Evolutionary conservation across 2,888 invertebrate genomes (phyloP).

Genomic region (Drosophila nigricruria): DNA sequence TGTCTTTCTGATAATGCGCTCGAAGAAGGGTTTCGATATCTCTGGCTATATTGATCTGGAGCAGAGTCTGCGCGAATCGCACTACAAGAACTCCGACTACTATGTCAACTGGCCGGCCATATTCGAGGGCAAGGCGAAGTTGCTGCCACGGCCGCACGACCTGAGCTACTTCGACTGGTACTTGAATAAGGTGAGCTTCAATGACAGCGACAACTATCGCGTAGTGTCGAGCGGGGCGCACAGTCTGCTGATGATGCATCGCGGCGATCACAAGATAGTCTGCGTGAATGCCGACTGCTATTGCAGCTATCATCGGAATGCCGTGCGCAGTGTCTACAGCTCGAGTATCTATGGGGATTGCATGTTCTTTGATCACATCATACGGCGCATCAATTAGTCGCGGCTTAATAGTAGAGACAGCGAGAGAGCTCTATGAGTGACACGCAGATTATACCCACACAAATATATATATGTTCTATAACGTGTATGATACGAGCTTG

Average conservation of each 20-base stretch:
- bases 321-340: slow-evolving; percentile 15
- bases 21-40: slow-evolving; percentile 43
- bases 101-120: slow-evolving; percentile 52
- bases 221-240: slow-evolving; percentile 36
- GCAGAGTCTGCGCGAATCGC: slow-evolving; percentile 44
- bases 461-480: background rate
- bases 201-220: slow-evolving; percentile 51
- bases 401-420: background rate
- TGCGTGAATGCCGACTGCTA: slow-evolving; percentile 54
- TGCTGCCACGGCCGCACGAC: slow-evolving; percentile 36
- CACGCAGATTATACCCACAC: slow-evolving; percentile 26
- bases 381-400: slow-evolving; percentile 53
- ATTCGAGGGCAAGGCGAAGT: slow-evolving; percentile 46
- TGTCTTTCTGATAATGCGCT: slow-evolving; percentile 57
- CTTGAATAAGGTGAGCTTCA: slow-evolving; percentile 30
- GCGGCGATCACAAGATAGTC: slow-evolving; percentile 59
- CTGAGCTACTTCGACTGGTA: slow-evolving; percentile 61
- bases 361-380: slow-evolving; percentile 64
- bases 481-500: slow-evolving; percentile 4
- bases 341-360: slow-evolving; percentile 55
- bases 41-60: slow-evolving; percentile 63
- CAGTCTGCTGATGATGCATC: slow-evolving; percentile 55
- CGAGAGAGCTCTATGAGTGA: slow-evolving; percentile 17
- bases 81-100: background rate
- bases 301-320: slow-evolving; percentile 35